Evolutionary conservation across 2,888 invertebrate species (phyloP), one percentile per base, ranked within the genome.

Genomic region (Nephrotoma appendiculata): DNA sequence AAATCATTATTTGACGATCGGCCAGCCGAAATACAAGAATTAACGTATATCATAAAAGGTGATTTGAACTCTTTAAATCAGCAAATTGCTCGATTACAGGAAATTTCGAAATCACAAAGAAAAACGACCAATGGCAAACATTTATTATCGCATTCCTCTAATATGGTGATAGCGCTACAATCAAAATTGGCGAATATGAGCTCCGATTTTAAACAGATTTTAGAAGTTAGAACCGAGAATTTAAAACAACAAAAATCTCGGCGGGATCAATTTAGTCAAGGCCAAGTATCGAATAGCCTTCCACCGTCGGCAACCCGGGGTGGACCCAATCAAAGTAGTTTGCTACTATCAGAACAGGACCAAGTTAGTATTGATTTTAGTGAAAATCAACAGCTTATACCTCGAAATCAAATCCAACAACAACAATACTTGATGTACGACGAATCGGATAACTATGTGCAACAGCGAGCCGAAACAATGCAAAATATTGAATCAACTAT

Each of bases 401-500:
- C 92, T 90, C 15, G 19, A 6, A 85, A 85, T 85, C 85, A 45
- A 85, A 42, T 86, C 2, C 90, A 90, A 42, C 90, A 90, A 89
- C 95, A 96, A 89, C 95, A 96, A 89, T 92, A 95, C 89, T 93
- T 96, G 85, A 93, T 96, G 89, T 95, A 97, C 89, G 97, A 98
- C 92, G 96, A 97, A 91, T 95, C 96, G 86, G 98, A 98, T 90
- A 94, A 95, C 86, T 99, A 99, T 92, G 94, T 98, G 71, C 96
- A 97, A 90, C 96, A 96, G 89, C 94, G 99, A 89, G 98, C 98
- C 57, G 98, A 98, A 91, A 98, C 99, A 0, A 99, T 99, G 99
- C 98, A 99, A 91, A 98, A 97, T 91, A 99, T 99, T 90, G 99
- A 99, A 92, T 97, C 98, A 86, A 99, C 99, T 19, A 99, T 99